Conservation (phyloP, 2,113 vertebrate genomes). For the Myotis brandtii region DNA sequence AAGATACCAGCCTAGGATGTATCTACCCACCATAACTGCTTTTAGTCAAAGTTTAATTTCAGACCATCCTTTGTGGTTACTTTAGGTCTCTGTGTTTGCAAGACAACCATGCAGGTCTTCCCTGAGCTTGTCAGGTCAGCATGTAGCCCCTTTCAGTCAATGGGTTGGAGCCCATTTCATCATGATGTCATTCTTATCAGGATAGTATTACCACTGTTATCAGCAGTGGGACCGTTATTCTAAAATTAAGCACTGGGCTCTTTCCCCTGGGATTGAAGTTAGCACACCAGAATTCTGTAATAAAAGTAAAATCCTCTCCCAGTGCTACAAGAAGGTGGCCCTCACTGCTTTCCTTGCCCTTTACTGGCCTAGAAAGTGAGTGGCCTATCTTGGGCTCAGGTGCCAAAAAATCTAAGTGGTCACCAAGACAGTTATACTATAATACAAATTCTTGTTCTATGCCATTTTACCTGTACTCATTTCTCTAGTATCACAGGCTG, state of each 20-base stretch:
- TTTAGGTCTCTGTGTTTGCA: too few species aligned
- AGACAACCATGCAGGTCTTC: too few species aligned
- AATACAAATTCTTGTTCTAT: neutral
- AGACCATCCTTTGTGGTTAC: too few species aligned
- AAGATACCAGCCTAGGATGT: too few species aligned
- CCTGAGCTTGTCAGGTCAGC: too few species aligned
- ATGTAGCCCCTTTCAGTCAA: too few species aligned
- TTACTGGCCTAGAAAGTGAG: neutral
- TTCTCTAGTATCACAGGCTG: neutral
- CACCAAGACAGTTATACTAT: neutral
- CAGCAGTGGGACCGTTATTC: neutral
- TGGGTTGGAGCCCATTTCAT: neutral
- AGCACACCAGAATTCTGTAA: neutral
- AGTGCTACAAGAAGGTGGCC: neutral
- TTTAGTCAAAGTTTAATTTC: too few species aligned
- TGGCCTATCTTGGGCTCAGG: neutral
- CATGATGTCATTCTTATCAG: neutral
- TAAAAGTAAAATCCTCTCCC: neutral
- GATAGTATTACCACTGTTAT: too few species aligned
- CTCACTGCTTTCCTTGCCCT: neutral
- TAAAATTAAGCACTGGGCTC: neutral
- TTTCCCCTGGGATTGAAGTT: neutral
- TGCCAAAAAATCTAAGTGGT: neutral
- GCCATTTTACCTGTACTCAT: neutral
- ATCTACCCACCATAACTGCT: too few species aligned